Percentiles rank a stretch among this genome's conserved stretches.
phyloP scores from a whole-genome alignment of 2,888 invertebrate genomes.

The Caenorhabditis sulstoni region DNA sequence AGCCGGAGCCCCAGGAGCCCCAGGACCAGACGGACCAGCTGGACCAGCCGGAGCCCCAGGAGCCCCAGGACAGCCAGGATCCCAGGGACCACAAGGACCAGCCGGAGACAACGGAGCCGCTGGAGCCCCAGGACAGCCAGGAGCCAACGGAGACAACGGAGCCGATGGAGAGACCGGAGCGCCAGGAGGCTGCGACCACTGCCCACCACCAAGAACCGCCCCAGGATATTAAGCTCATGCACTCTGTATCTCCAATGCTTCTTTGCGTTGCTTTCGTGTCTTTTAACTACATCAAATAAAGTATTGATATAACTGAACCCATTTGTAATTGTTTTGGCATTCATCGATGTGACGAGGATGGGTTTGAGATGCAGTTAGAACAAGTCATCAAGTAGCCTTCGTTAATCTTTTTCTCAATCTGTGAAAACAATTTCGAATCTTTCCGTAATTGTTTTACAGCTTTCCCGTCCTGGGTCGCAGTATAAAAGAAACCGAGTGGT shows the following conservation, averaged over 20 bases:
- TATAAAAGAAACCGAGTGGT: constrained; percentile 19
- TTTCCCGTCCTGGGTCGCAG: constrained; percentile 23
- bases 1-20: constrained; percentile 66
- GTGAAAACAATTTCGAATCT: constrained; percentile 23
- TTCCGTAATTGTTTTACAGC: constrained; percentile 25
- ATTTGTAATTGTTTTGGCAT: not conserved
- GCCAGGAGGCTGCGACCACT: constrained; percentile 75
- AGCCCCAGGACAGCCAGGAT: constrained; percentile 63
- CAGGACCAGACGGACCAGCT: constrained; percentile 68
- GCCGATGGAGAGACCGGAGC: constrained; percentile 71
- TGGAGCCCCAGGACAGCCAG: constrained; percentile 70
- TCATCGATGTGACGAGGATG: constrained; percentile 7
- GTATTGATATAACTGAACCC: constrained; percentile 37
- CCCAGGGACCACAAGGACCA: constrained; percentile 69
- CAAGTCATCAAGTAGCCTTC: constrained; percentile 25
- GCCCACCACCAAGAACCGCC: constrained; percentile 73
- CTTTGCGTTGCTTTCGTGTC: constrained; percentile 53
- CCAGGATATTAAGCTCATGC: constrained; percentile 69
- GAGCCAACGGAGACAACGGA: constrained; percentile 64
- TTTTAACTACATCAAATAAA: constrained; percentile 53
- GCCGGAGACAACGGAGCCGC: constrained; percentile 70
- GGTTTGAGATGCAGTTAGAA: constrained; percentile 12
- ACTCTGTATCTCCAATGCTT: constrained; percentile 50
- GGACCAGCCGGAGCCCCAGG: constrained; percentile 69
- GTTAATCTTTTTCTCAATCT: constrained; percentile 32